phyloP scores from a whole-genome alignment of 2,888 invertebrate species.

The Helicoverpa assulta region DNA sequence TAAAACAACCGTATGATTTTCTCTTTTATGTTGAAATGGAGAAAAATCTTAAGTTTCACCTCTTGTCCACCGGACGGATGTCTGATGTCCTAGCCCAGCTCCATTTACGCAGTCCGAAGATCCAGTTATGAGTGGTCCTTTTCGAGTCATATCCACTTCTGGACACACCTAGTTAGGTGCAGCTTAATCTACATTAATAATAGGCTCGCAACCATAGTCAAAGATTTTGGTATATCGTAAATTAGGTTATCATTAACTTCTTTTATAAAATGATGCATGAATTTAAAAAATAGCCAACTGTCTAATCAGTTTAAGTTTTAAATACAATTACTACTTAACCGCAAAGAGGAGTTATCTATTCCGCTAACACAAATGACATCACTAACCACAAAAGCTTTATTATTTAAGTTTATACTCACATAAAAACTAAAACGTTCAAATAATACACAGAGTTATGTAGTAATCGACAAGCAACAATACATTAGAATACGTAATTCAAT shows the following conservation, averaged over 20 bases:
- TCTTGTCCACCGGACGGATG: constrained; percentile 22
- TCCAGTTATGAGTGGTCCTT: constrained; percentile 45
- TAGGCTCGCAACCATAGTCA: neutral
- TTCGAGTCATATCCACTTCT: constrained; percentile 35
- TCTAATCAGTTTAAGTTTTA: neutral
- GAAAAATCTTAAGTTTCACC: constrained; percentile 35
- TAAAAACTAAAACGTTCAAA: constrained; percentile 14
- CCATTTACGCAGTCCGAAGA: constrained; percentile 29
- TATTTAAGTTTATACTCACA: constrained; percentile 19
- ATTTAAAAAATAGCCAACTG: neutral
- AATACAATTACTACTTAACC: neutral
- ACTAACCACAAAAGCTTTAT: constrained; percentile 13
- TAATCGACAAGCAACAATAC: constrained; percentile 27
- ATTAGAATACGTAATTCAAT: constrained; percentile 31
- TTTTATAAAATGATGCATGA: neutral
- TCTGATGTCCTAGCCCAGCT: constrained; percentile 30
- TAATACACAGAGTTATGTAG: constrained; percentile 27
- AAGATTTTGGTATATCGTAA: neutral
- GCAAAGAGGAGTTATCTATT: constrained; percentile 11
- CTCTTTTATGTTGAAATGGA: neutral
- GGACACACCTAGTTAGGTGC: constrained; percentile 42
- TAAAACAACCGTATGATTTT: constrained; percentile 13
- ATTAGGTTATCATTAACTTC: neutral
- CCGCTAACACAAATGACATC: constrained; percentile 28
- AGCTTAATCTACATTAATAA: constrained; percentile 30